A percentile compares a stretch with the other conserved stretches of the same genome.
Evolutionary conservation across 2,888 invertebrate species (phyloP).

Genomic region (Drosophila barbarae): DNA sequence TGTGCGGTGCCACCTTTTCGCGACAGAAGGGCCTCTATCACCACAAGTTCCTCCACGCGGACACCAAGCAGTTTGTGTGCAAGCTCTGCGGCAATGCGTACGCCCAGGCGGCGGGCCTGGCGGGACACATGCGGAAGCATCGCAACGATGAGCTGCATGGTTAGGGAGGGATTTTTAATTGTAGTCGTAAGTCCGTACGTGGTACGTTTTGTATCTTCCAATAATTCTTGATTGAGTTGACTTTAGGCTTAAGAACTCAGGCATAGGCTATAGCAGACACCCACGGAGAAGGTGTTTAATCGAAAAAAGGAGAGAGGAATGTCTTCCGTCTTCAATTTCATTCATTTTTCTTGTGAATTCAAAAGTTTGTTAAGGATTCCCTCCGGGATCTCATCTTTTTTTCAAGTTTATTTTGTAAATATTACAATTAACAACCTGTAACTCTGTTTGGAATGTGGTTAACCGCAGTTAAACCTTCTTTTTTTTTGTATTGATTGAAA

Average conservation of each 20-base stretch:
- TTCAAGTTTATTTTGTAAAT: not conserved
- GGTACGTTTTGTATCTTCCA: slow-evolving; percentile 23
- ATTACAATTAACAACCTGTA: not conserved
- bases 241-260: slow-evolving; percentile 34
- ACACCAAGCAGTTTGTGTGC: slow-evolving; percentile 74
- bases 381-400: too few relatives aligned
- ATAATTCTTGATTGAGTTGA: slow-evolving; percentile 3
- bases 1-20: slow-evolving; percentile 72
- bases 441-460: slow-evolving; percentile 4
- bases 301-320: too few relatives aligned
- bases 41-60: slow-evolving; percentile 72
- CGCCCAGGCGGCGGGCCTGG: slow-evolving; percentile 76
- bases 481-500: slow-evolving; percentile 31
- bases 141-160: slow-evolving; percentile 58
- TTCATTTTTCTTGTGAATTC: not conserved
- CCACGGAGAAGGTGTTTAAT: not conserved
- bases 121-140: slow-evolving; percentile 77
- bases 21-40: slow-evolving; percentile 73
- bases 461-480: slow-evolving; percentile 14
- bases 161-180: slow-evolving; percentile 10
- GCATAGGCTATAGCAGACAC: slow-evolving; percentile 33
- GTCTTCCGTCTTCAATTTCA: slow-evolving; percentile 1
- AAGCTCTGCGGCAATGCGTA: slow-evolving; percentile 74
- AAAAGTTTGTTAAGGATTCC: not conserved
- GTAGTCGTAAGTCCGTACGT: not conserved